Conservation (phyloP, 2,888 invertebrate species). For the Eupithecia subumbrata region DNA sequence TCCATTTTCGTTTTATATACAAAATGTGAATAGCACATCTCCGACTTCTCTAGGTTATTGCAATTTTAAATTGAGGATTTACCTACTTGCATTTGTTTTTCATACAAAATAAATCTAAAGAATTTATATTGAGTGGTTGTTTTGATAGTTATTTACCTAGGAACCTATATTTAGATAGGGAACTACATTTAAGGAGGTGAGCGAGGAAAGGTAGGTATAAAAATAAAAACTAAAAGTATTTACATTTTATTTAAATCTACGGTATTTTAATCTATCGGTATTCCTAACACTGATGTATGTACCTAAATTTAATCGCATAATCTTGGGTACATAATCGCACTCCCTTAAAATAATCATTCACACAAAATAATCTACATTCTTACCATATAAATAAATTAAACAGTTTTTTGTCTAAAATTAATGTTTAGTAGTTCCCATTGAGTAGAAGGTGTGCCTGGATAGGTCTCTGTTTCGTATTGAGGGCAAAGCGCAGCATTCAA, state of each 20-base stretch:
- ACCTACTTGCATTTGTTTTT: no score
- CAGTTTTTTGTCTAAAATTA: constrained; percentile 13
- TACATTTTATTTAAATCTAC: constrained; percentile 37
- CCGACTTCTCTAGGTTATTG: no score
- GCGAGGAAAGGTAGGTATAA: constrained; percentile 4
- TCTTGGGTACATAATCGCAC: constrained; percentile 22
- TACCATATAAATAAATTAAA: constrained; percentile 35
- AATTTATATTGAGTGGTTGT: not conserved
- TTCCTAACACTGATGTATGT: constrained; percentile 22
- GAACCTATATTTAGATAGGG: not conserved
- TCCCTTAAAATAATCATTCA: constrained; percentile 26
- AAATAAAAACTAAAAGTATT: constrained; percentile 33
- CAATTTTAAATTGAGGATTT: no score
- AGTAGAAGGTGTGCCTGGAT: not conserved
- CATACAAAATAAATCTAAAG: no score
- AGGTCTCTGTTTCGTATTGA: not conserved
- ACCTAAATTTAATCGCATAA: not conserved
- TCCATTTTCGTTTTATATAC: no score
- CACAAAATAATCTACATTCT: constrained; percentile 33
- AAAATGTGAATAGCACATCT: no score
- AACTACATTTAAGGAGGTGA: not conserved
- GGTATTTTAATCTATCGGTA: constrained; percentile 7
- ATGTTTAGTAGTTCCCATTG: not conserved
- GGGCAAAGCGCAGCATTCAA: no score
- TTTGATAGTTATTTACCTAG: not conserved